Percentiles rank a stretch among this genome's conserved stretches.
These are phyloP conservation scores for Neodon shergylaensis DNA, from an alignment of 2,113 vertebrate species.

Conservation along the genomic window DNA sequence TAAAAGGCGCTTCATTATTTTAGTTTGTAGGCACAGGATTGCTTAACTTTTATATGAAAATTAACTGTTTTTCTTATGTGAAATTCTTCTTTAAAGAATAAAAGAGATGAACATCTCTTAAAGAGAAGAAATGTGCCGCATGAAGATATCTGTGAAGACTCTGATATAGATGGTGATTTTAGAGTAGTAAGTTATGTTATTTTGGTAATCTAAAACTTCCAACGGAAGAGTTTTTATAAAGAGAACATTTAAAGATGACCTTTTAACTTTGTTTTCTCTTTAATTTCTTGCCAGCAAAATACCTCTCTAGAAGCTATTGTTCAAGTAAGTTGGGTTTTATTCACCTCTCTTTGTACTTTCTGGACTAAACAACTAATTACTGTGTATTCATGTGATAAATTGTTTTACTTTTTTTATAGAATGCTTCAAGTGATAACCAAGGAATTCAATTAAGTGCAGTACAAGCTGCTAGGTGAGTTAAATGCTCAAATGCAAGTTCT, in stretches of 20 bases:
- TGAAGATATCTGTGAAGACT: constrained; percentile 97
- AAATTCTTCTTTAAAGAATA: constrained; percentile 89
- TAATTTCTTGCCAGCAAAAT: constrained; percentile 91
- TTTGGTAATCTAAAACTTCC: not conserved
- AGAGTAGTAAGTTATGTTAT: constrained; percentile 90
- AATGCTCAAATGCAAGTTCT: constrained; percentile 34
- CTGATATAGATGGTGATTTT: constrained; percentile 96
- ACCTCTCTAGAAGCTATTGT: constrained; percentile 99
- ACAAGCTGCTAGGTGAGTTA: constrained; percentile 96
- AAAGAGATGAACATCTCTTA: constrained; percentile 98
- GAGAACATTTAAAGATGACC: not conserved
- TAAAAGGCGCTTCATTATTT: constrained; percentile 48
- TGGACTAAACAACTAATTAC: constrained; percentile 20
- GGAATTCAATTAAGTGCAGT: constrained; percentile 98
- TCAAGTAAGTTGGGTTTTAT: constrained; percentile 90
- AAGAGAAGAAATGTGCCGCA: constrained; percentile 98
- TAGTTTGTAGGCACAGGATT: constrained; percentile 44
- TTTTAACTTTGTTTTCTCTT: constrained; percentile 63
- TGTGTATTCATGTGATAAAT: constrained; percentile 62
- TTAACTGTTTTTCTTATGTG: not conserved
- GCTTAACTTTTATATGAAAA: constrained; percentile 4
- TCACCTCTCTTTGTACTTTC: not conserved
- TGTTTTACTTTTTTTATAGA: constrained; percentile 85
- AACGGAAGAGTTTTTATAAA: not conserved
- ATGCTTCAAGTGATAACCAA: constrained; percentile 99